These are phyloP conservation scores for Megaceryle alcyon DNA, from an alignment of 2,797 vertebrate species.

Conservation along the genomic window DNA sequence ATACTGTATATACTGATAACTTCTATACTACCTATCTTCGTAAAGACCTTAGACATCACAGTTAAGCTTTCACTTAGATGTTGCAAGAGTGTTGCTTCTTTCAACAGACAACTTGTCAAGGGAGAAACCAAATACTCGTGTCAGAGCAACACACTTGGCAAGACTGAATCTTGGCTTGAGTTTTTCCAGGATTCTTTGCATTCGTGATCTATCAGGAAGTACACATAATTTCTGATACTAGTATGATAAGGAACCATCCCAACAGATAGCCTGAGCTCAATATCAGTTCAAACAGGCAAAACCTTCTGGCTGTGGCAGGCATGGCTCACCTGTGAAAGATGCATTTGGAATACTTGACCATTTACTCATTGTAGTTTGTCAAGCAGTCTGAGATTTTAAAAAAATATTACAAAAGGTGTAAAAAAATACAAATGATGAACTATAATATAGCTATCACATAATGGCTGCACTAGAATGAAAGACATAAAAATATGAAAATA, in stretches of 20 bases:
- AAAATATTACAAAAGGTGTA: not conserved
- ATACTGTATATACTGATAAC: not conserved
- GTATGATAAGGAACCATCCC: not conserved
- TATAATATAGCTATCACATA: not conserved
- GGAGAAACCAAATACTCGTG: not conserved
- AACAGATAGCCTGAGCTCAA: not conserved
- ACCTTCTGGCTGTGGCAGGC: not conserved
- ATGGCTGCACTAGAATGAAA: not conserved
- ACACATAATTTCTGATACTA: not conserved
- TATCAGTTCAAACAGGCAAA: not conserved
- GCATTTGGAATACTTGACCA: not conserved
- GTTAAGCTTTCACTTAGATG: fast-evolving
- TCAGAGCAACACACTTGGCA: not conserved
- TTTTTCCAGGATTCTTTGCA: not conserved
- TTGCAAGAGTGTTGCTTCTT: not conserved
- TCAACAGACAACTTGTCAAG: not conserved
- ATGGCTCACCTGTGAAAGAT: not conserved
- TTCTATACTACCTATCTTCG: not conserved
- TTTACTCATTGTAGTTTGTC: not conserved
- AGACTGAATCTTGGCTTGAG: not conserved
- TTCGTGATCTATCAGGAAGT: not conserved
- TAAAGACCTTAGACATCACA: not conserved
- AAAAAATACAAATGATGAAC: not conserved
- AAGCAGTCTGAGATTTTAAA: not conserved
- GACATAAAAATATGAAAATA: not conserved